These are phyloP conservation scores for Cyanoliseus patagonus DNA, from an alignment of 2,113 vertebrate species.

Conservation along the genomic window DNA sequence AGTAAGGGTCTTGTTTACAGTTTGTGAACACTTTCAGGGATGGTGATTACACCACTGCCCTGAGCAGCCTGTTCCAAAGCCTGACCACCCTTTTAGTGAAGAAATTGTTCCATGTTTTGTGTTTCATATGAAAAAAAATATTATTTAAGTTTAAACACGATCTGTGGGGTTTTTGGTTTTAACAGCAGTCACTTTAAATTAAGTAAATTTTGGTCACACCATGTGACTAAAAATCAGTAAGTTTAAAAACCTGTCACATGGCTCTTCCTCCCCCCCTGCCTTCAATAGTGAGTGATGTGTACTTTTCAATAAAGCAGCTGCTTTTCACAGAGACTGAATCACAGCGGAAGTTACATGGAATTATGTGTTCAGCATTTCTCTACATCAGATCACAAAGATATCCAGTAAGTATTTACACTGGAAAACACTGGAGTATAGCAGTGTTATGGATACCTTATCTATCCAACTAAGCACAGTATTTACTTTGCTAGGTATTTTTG, in stretches of 20 bases:
- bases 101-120: not conserved
- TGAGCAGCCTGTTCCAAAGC: not conserved
- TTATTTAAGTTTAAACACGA: not conserved
- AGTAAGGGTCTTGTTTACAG: not conserved
- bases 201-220: not conserved
- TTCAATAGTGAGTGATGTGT: not conserved
- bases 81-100: not conserved
- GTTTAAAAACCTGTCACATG: not conserved
- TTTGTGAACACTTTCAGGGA: not conserved
- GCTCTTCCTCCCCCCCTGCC: not conserved
- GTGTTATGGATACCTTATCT: not conserved
- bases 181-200: not conserved
- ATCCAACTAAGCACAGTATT: not conserved
- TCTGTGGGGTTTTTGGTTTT: not conserved
- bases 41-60: not conserved
- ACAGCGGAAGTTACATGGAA: not conserved
- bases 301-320: not conserved
- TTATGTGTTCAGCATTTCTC: not conserved
- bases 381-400: not conserved
- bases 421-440: not conserved
- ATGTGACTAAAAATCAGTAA: not conserved
- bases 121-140: not conserved
- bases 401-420: not conserved
- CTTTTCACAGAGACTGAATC: not conserved
- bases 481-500: not conserved